Base-by-base conservation (phyloP, 2,113 vertebrate species). In the Gobius niger region DNA sequence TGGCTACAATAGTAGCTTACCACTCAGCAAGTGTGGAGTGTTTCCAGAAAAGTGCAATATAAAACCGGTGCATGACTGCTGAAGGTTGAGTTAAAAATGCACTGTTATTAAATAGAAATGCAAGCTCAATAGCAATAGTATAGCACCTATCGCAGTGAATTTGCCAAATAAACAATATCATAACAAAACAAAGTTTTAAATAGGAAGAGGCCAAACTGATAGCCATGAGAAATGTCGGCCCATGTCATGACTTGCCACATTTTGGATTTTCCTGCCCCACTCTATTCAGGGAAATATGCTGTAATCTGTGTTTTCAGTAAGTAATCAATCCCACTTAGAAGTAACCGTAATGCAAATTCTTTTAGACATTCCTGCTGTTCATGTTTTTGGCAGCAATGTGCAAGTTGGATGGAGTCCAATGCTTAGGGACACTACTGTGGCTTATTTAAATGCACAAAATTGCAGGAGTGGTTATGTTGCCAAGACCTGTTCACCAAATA, bases 401-500 rank as follows among this genome's bases (percentile, higher is more conserved):
- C 64, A 63, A 47, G 44, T 54, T 70, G 73, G 51, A 67, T 50
- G 15, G 7, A 59, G 56, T 24, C 65, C 54, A 0, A 5, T 16
- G 1, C 63, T 41, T 61, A 11, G 54, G 73, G 24, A 47, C 19
- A 57, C 41, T 68, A 15, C 51, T 34, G 24, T 34, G 5, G 65
- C 40, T 4, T 47, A 52, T 77, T 83, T 44, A 68, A 71, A 77
- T 73, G 3, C 75, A 47, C 52, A 65, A 71, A 64, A 70, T 53
- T 75, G 57, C 47, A 73, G 2, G 16, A 76, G 67, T n/a, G 60
- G 46, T 47, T 72, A 78, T 80, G 64, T 54, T 14, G 42, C 18
- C 34, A 40, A 54, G 65, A 71, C 64, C 70, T 74, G 61, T 81
- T 71, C 73, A 53, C 60, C 40, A 76, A 77, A 75, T 71, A 72